Base-by-base conservation (phyloP, 2,888 invertebrate species). In the Ectemnius lituratus region DNA sequence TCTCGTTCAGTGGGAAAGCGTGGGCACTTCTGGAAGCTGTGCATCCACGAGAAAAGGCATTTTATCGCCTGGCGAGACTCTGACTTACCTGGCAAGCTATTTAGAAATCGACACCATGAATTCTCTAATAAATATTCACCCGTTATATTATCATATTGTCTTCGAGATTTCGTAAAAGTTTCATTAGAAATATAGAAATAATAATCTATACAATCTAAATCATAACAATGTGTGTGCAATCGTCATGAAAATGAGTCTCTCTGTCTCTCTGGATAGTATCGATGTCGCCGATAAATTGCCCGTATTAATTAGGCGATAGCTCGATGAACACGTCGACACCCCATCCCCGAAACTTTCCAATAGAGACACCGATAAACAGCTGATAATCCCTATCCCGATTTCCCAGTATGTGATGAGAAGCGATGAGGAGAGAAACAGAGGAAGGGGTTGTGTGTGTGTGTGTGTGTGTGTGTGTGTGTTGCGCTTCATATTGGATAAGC, bases 1-100 rank as follows among this genome's bases (percentile, higher is more conserved):
- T 11, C 37, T 85, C 85, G 86, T 84, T 80, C 86, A 78, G 80
- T 83, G 81, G 81, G 82, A 76, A n/a, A 79, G 70, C 80, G 76
- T 78, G 78, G 80, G 77, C 67, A 16, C 52, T 75, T 11, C 37
- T 8, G 37, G 37, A 8, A 8, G 8, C 37, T 37, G 6, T 71
- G 81, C 80, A 82, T 75, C 68, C 82, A 74, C 77, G 82, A 80
- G 82, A 73, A 82, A 75, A 70, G 76, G 84, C 85, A 84, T 87
- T 87, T 87, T 86, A 87, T 85, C 79, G 79, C 82, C 75, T 56
- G 6, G 56, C 67, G 70, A 64, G 61, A 62, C 61, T 70, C 67
- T 66, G 78, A 80, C 75, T 81, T 81, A 81, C 79, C 70, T 81
- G 73, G 73, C 75, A 5, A 11, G 11, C 37, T 37, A 11, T 5